Evolutionary conservation across 1,140 invertebrate genomes (phyloP).

Genomic region (Zaprionus ornatus): DNA sequence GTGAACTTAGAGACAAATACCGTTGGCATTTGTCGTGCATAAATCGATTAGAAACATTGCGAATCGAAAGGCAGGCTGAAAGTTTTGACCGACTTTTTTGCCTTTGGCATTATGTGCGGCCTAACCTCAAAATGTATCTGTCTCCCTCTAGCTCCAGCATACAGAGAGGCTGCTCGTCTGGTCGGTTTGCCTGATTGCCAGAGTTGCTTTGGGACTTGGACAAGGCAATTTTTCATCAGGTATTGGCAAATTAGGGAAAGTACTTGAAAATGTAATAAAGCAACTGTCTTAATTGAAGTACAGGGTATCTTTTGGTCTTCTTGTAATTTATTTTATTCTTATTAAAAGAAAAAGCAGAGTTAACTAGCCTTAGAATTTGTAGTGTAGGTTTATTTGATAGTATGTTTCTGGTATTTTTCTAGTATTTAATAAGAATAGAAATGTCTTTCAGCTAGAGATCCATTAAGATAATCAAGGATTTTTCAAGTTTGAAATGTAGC

Average conservation of each 20-base stretch:
- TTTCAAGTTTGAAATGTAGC: too few species aligned
- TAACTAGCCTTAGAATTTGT: too few species aligned
- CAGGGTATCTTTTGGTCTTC: background rate
- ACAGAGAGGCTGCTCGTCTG: too few species aligned
- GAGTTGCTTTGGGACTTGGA: background rate
- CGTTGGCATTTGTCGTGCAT: conserved; percentile 50
- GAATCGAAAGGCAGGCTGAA: conserved; percentile 33
- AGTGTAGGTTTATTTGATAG: too few species aligned
- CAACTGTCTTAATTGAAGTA: background rate
- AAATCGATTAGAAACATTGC: conserved; percentile 41
- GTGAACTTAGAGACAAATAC: conserved; percentile 34
- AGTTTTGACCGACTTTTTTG: conserved; percentile 51
- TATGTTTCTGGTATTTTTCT: too few species aligned
- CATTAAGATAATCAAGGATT: too few species aligned
- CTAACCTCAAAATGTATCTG: conserved; percentile 11
- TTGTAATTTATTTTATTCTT: too few species aligned
- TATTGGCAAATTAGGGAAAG: background rate
- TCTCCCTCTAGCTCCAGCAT: background rate
- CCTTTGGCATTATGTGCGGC: conserved; percentile 42
- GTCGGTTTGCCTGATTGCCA: conserved; percentile 23
- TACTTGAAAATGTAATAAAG: background rate
- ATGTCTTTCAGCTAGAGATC: too few species aligned
- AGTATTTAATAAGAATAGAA: too few species aligned
- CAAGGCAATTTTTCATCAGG: background rate
- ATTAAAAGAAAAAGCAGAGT: too few species aligned